Evolutionary conservation across 2,113 vertebrate genomes (phyloP).

Genomic region (Oreochromis tanganicae): DNA sequence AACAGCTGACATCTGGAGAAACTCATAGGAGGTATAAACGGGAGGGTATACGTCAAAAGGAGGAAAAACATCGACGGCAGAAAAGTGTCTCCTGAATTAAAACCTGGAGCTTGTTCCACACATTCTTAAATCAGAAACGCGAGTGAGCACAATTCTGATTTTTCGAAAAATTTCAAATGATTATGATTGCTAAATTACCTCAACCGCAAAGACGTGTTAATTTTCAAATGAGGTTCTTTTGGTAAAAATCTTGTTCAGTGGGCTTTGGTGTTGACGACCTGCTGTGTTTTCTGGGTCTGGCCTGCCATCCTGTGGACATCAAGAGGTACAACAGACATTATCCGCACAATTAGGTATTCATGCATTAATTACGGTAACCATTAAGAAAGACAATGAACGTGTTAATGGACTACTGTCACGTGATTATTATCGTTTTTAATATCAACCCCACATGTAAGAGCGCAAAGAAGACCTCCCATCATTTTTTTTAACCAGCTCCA

Average conservation of each 20-base stretch:
- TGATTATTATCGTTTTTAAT: background rate
- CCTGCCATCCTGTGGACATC: slow-evolving; percentile 25
- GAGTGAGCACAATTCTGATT: background rate
- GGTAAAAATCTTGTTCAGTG: background rate
- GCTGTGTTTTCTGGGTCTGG: background rate
- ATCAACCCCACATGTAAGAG: background rate
- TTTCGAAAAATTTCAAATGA: background rate
- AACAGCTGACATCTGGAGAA: background rate
- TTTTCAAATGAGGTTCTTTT: background rate
- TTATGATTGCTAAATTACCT: background rate
- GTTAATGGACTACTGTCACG: background rate
- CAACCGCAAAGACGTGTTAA: background rate
- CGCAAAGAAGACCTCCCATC: background rate
- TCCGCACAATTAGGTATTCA: background rate
- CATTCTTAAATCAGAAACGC: background rate
- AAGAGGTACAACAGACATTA: background rate
- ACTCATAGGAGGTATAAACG: background rate
- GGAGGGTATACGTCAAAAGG: background rate
- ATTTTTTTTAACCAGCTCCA: background rate
- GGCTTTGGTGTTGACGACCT: background rate
- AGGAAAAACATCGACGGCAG: background rate
- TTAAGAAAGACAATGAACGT: background rate
- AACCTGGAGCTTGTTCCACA: background rate
- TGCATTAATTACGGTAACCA: background rate
- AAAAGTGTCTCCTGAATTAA: background rate